Evolutionary conservation across 1,140 invertebrate genomes (phyloP).

Genomic region (Micrasema longulum): DNA sequence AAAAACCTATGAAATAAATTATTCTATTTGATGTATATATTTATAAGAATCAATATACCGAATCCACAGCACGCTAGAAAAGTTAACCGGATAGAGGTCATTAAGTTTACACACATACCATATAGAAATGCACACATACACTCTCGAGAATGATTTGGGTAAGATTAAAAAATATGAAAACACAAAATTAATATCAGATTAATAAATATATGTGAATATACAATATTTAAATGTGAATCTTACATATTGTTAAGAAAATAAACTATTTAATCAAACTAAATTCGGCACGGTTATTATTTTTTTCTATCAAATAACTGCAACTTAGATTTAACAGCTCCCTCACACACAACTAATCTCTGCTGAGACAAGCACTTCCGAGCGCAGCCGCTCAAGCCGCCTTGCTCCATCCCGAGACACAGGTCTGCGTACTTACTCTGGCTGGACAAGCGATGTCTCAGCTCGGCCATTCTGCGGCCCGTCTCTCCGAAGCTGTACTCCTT

Average conservation of each 20-base stretch:
- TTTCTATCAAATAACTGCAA: slow-evolving; percentile 88
- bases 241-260: slow-evolving; percentile 13
- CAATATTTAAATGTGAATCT: neutral
- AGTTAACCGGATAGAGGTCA: too few species aligned
- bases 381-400: slow-evolving; percentile 40
- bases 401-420: slow-evolving; percentile 45
- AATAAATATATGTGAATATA: slow-evolving; percentile 11
- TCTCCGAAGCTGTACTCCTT: slow-evolving; percentile 55
- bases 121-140: too few species aligned
- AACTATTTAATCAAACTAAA: slow-evolving; percentile 20
- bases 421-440: slow-evolving; percentile 58
- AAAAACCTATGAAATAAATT: too few species aligned
- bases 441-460: slow-evolving; percentile 59
- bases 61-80: too few species aligned
- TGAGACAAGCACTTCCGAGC: slow-evolving; percentile 59
- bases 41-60: too few species aligned
- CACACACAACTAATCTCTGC: slow-evolving; percentile 78
- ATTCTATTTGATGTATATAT: too few species aligned
- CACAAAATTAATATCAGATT: slow-evolving; percentile 1
- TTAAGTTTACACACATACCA: too few species aligned
- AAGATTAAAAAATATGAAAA: too few species aligned
- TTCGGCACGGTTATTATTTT: slow-evolving; percentile 56
- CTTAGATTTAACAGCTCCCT: slow-evolving; percentile 86
- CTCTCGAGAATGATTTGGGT: too few species aligned
- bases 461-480: slow-evolving; percentile 54